Percentiles rank a stretch among this genome's conserved stretches.
Conservation (phyloP, 2,113 vertebrate species). For the Misgurnus anguillicaudatus region DNA sequence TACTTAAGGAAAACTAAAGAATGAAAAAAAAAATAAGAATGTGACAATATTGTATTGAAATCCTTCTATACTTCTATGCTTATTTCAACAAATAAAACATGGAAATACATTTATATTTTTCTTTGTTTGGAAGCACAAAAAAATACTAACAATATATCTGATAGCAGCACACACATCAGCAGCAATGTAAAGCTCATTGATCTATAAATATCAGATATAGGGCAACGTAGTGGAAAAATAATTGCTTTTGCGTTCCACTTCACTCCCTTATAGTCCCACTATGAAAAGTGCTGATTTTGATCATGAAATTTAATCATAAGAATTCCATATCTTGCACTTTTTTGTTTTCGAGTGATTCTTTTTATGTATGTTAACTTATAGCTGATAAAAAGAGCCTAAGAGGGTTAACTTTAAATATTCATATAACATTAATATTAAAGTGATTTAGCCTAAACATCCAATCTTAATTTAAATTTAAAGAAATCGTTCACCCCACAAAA, state of each 20-base stretch:
- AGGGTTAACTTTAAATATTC: not conserved
- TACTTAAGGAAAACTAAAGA: too few species aligned
- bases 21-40: not conserved
- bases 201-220: slow-evolving; percentile 50
- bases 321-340: not conserved
- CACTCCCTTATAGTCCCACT: slow-evolving; percentile 6
- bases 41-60: not conserved
- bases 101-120: not conserved
- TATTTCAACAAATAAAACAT: slow-evolving; percentile 2
- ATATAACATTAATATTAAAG: not conserved
- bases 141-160: slow-evolving; percentile 36
- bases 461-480: not conserved
- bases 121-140: not conserved
- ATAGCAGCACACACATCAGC: slow-evolving; percentile 17
- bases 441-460: slow-evolving; percentile 11
- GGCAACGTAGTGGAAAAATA: slow-evolving; percentile 48
- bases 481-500: too few species aligned
- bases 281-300: slow-evolving; percentile 52
- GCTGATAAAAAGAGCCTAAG: slow-evolving; percentile 12
- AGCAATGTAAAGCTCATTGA: slow-evolving; percentile 50
- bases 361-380: slow-evolving; percentile 14
- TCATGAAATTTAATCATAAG: slow-evolving; percentile 22
- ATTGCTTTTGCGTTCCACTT: slow-evolving; percentile 42
- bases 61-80: too few species aligned
- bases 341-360: not conserved